Evolutionary conservation across 2,888 invertebrate species (phyloP).

Genomic region (Stenchaetothrips biformis): DNA sequence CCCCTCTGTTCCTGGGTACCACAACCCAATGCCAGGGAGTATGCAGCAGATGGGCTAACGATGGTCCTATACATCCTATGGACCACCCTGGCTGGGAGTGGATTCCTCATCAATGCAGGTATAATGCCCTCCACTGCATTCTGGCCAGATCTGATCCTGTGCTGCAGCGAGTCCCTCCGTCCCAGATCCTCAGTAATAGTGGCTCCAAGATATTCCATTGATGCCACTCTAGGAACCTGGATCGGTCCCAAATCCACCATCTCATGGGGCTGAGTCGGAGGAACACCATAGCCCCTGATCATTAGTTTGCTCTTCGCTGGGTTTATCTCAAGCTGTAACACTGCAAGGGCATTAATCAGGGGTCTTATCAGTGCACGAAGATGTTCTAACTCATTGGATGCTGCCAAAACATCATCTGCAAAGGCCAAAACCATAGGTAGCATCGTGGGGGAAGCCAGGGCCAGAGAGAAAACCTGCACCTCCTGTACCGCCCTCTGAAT

Average conservation of each 20-base stretch:
- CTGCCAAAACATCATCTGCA: too few species aligned
- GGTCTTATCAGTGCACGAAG: too few species aligned
- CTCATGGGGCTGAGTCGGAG: too few species aligned
- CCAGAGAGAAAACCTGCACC: too few species aligned
- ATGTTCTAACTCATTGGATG: too few species aligned
- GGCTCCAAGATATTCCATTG: background rate
- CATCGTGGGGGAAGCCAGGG: too few species aligned
- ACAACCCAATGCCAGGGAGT: background rate
- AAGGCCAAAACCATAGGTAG: too few species aligned
- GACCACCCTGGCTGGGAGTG: background rate
- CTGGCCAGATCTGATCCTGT: background rate
- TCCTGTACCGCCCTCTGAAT: too few species aligned
- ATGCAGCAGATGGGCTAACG: background rate
- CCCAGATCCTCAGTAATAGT: background rate
- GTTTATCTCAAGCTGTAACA: too few species aligned
- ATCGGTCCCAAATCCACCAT: background rate
- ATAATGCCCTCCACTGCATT: background rate
- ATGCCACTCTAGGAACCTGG: fast-evolving
- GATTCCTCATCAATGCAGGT: background rate
- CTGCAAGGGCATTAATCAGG: too few species aligned
- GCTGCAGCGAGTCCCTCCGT: background rate
- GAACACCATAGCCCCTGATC: too few species aligned
- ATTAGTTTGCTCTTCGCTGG: too few species aligned
- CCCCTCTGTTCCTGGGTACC: background rate
- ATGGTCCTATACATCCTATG: background rate